Percentiles rank a stretch among this genome's conserved stretches.
phyloP scores from a whole-genome alignment of 1,140 invertebrate genomes.

The Arctopsyche grandis region DNA sequence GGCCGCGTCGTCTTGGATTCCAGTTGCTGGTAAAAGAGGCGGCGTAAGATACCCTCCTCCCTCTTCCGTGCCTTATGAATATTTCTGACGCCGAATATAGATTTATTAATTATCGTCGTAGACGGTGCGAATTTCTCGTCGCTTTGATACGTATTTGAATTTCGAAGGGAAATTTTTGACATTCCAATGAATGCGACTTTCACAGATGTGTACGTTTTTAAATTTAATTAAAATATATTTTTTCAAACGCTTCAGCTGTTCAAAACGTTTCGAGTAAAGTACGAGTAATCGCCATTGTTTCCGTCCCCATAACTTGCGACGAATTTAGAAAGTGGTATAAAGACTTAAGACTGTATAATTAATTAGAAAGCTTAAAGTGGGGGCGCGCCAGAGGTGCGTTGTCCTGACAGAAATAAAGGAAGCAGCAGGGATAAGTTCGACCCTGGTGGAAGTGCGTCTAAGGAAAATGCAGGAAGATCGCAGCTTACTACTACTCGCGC shows the following conservation, averaged over 20 bases:
- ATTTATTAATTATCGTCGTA: conserved; percentile 24
- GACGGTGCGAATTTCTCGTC: background rate
- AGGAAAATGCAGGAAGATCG: conserved; percentile 45
- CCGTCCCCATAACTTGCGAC: background rate
- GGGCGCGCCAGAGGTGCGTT: conserved; percentile 26
- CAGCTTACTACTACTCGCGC: conserved; percentile 44
- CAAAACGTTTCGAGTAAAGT: no score
- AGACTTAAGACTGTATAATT: conserved; percentile 51
- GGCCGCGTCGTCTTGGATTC: conserved; percentile 50
- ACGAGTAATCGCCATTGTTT: conserved; percentile 2
- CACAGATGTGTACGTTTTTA: no score
- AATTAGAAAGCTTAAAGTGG: conserved; percentile 53
- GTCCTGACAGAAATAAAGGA: conserved; percentile 34
- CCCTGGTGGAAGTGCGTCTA: conserved; percentile 16
- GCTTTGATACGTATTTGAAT: conserved; percentile 34
- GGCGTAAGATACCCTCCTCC: conserved; percentile 17
- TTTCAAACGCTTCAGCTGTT: no score
- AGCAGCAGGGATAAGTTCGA: conserved; percentile 19
- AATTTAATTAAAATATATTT: no score
- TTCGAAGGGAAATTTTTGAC: conserved; percentile 40
- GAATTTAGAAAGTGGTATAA: conserved; percentile 7
- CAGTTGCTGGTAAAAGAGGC: conserved; percentile 24
- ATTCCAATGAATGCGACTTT: no score
- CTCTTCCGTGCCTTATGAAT: conserved; percentile 1
- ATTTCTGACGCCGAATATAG: conserved; percentile 13